Evolutionary conservation across 1,140 invertebrate genomes (phyloP), one percentile per base, ranked within the genome.

Genomic region (Latrodectus geometricus): DNA sequence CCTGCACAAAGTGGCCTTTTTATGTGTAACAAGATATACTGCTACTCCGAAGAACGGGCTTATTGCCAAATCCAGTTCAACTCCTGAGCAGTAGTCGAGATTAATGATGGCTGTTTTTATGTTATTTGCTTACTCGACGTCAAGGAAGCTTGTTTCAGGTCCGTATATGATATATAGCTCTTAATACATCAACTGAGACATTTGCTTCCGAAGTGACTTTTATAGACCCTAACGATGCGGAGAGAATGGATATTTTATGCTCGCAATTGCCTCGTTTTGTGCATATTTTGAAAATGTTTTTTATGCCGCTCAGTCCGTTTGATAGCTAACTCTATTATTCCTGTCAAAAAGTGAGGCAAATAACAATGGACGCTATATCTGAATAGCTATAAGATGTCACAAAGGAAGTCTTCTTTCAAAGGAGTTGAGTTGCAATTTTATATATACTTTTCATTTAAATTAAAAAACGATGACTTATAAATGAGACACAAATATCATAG

Each of bases 81-180:
- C 61, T 79, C 14, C n/a, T 23, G n/a, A n/a, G 21, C 9, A 69
- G 9, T 23, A 11, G 17, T 8, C 14, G 5, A 79, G 77, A 79
- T 79, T 69, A 79, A 79, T 79, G 77, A 23, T 79, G 61, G 14
- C 21, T 65, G 61, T 79, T 79, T 79, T 21, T 11, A 69, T 69
- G 61, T 79, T 79, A 79, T 79, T 79, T 79, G 77, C 61, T 79
- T 79, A 79, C 68, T 79, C 49, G 8, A 68, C 68, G 77, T 69
- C 77, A 79, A 49, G 35, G 50, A 52, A 54, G 65, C 65, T 79
- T 79, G 77, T 79, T 79, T 79, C 65, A 79, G 65, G 23, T 23
- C 21, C 20, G 9, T 20, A 9, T 69, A 68, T 68, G 77, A 79
- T 79, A 15, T 21, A 79, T 79, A 0, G 65, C 17, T 52, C 12